Conservation (phyloP, 2,113 vertebrate genomes). For the Phocoena sinus region DNA sequence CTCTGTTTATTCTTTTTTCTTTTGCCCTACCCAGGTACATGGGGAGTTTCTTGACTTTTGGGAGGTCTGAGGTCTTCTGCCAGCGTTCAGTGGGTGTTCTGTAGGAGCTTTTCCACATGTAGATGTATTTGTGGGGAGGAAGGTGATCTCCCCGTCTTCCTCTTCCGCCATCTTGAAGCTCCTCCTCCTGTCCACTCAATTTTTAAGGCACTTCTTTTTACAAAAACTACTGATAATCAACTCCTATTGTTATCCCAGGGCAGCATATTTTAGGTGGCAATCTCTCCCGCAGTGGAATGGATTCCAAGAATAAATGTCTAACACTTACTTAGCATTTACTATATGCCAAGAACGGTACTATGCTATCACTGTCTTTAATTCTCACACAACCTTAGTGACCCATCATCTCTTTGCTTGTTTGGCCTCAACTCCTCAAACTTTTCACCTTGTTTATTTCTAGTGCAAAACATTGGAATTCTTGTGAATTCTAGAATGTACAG, state of each 20-base stretch:
- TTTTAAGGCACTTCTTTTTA: background rate
- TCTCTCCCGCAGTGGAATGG: background rate
- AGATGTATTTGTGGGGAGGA: too few relatives aligned
- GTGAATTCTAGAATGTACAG: background rate
- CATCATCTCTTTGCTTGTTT: background rate
- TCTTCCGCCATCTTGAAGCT: too few relatives aligned
- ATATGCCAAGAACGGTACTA: background rate
- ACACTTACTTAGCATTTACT: background rate
- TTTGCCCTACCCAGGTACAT: too few relatives aligned
- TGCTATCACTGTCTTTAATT: background rate
- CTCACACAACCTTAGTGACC: background rate
- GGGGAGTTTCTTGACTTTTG: too few relatives aligned
- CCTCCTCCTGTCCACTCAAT: background rate
- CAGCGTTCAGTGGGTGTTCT: too few relatives aligned
- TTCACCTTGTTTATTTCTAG: background rate
- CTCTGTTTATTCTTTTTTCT: too few relatives aligned
- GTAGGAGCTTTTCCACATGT: too few relatives aligned
- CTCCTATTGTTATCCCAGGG: background rate
- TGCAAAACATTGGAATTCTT: background rate
- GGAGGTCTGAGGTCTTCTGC: too few relatives aligned
- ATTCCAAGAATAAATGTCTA: background rate
- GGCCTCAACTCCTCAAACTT: background rate
- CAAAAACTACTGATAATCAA: background rate
- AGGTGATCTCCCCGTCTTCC: too few relatives aligned
- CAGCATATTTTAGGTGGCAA: background rate